Conservation (phyloP, 1,140 invertebrate genomes). For the Eumaeus atala region DNA sequence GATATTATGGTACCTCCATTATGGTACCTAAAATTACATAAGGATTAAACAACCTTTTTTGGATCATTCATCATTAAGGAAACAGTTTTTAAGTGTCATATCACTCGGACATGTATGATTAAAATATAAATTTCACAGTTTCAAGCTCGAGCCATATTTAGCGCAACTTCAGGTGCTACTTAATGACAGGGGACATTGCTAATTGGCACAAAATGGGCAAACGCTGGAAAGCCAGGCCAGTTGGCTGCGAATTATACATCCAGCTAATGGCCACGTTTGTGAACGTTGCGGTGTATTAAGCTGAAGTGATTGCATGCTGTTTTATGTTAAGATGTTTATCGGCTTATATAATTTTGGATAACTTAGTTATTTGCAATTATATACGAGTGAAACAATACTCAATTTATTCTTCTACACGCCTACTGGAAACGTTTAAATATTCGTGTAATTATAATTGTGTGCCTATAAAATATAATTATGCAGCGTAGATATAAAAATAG, state of each 20-base stretch:
- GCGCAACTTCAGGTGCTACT: neutral
- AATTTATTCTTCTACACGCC: no score
- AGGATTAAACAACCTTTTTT: no score
- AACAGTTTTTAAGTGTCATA: no score
- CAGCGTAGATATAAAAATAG: no score
- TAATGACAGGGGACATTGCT: slow-evolving; percentile 11
- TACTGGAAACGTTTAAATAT: no score
- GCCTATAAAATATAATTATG: no score
- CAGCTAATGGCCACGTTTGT: slow-evolving; percentile 7
- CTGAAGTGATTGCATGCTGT: neutral
- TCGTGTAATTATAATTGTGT: no score
- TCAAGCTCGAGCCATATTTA: neutral
- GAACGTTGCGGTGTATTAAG: neutral
- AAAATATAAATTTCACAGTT: neutral
- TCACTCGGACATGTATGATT: no score
- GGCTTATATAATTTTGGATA: slow-evolving; percentile 5
- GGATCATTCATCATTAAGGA: no score
- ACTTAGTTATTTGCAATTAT: neutral
- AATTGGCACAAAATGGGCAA: slow-evolving; percentile 28
- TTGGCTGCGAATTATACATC: neutral
- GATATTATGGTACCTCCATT: no score
- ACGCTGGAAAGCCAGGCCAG: slow-evolving; percentile 8
- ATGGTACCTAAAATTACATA: no score
- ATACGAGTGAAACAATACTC: neutral
- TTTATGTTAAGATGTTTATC: slow-evolving; percentile 3